Evolutionary conservation across 2,797 vertebrate genomes (phyloP).

Genomic region (Anomalospiza imberbis): DNA sequence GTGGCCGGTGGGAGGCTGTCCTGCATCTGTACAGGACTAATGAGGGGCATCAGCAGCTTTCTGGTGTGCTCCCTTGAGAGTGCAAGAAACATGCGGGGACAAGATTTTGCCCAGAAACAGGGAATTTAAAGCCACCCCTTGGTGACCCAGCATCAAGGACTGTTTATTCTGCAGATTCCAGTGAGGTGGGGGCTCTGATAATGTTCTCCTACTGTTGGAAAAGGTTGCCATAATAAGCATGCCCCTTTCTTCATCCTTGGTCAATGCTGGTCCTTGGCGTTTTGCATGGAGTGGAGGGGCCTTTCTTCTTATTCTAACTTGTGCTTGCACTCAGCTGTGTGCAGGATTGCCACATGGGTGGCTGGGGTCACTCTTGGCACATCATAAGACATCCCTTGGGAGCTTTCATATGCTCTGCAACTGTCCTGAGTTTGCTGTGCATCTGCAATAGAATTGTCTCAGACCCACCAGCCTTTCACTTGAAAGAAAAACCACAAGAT

Average conservation of each 20-base stretch:
- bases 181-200: background rate
- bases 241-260: background rate
- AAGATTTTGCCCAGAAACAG: background rate
- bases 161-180: background rate
- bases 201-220: background rate
- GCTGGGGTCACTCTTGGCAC: background rate
- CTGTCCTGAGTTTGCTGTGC: background rate
- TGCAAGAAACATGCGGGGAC: background rate
- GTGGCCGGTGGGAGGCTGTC: background rate
- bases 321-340: background rate
- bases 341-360: background rate
- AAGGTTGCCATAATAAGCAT: background rate
- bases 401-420: fast-evolving
- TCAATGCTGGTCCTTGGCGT: fast-evolving
- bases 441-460: background rate
- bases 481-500: background rate
- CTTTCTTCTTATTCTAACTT: background rate
- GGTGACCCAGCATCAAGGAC: background rate
- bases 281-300: background rate
- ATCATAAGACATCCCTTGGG: fast-evolving
- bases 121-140: background rate
- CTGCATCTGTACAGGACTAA: background rate
- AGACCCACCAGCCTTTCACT: background rate
- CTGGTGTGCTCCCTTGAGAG: background rate
- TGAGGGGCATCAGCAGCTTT: background rate